phyloP scores from a whole-genome alignment of 2,797 vertebrate species.

The Falco biarmicus region DNA sequence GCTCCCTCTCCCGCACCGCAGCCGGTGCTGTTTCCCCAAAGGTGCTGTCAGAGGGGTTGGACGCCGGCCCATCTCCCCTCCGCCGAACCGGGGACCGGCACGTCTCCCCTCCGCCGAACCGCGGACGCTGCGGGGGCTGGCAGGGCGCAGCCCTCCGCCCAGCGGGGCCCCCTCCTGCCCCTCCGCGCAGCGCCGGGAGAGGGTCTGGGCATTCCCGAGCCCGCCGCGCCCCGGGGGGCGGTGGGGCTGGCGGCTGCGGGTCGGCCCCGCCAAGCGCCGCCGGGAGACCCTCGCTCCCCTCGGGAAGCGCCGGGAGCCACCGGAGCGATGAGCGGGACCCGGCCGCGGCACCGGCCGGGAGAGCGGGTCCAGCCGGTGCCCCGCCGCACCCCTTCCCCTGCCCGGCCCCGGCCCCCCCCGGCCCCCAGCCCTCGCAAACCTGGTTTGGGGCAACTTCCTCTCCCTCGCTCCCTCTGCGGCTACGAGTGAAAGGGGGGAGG shows the following conservation, averaged over 20 bases:
- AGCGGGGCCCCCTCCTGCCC: background rate
- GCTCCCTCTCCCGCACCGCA: background rate
- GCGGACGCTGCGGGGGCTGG: background rate
- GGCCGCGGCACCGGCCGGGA: background rate
- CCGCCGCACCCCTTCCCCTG: background rate
- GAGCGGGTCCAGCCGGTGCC: background rate
- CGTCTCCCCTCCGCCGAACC: background rate
- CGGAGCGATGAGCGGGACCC: background rate
- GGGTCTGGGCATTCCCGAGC: background rate
- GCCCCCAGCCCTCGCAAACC: constrained; percentile 46
- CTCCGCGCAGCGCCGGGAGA: background rate
- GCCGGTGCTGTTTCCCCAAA: background rate
- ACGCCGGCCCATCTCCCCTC: background rate
- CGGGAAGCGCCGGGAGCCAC: constrained; percentile 3
- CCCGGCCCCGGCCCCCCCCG: background rate
- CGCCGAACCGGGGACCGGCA: background rate
- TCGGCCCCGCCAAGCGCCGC: background rate
- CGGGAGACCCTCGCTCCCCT: background rate
- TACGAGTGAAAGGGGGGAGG: background rate
- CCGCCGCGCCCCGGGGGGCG: background rate
- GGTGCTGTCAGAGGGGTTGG: background rate
- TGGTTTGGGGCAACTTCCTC: constrained; percentile 55
- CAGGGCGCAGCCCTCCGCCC: background rate
- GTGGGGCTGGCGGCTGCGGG: background rate
- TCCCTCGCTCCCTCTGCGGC: constrained; percentile 9